These are phyloP conservation scores for Andinoacara biseriatus DNA, from an alignment of 2,113 vertebrate species.

Conservation along the genomic window DNA sequence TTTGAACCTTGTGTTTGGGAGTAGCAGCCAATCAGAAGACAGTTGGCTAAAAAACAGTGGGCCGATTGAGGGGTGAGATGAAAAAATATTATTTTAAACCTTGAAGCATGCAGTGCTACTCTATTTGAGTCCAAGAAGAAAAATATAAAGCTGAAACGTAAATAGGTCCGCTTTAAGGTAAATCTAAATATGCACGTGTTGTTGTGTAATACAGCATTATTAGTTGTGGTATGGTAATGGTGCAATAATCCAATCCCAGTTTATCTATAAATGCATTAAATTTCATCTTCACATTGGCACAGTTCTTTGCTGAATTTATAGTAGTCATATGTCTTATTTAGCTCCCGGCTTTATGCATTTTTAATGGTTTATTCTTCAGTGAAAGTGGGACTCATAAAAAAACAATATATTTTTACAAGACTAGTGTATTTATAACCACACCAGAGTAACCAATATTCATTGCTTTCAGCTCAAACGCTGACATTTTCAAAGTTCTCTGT, in stretches of 20 bases:
- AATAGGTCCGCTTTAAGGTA: neutral
- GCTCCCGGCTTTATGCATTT: neutral
- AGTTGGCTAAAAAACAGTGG: neutral
- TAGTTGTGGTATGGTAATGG: neutral
- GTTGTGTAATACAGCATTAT: neutral
- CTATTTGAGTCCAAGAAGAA: neutral
- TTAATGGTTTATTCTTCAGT: conserved; percentile 21
- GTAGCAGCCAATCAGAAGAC: neutral
- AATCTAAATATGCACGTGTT: neutral
- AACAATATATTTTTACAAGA: neutral
- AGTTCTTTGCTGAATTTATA: conserved; percentile 1
- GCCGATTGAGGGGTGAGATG: neutral
- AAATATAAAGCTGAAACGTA: neutral
- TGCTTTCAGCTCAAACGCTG: neutral
- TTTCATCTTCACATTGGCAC: neutral
- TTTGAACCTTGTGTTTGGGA: neutral
- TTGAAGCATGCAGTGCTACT: neutral
- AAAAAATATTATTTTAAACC: neutral
- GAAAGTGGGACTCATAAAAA: neutral
- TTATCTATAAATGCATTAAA: neutral
- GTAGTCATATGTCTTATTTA: conserved; percentile 2
- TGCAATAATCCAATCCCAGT: neutral
- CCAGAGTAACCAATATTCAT: neutral
- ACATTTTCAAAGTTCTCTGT: neutral
- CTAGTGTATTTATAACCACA: neutral